Percentiles rank a stretch among this genome's conserved stretches.
phyloP scores from a whole-genome alignment of 2,113 vertebrate species.

The Platichthys stellatus region DNA sequence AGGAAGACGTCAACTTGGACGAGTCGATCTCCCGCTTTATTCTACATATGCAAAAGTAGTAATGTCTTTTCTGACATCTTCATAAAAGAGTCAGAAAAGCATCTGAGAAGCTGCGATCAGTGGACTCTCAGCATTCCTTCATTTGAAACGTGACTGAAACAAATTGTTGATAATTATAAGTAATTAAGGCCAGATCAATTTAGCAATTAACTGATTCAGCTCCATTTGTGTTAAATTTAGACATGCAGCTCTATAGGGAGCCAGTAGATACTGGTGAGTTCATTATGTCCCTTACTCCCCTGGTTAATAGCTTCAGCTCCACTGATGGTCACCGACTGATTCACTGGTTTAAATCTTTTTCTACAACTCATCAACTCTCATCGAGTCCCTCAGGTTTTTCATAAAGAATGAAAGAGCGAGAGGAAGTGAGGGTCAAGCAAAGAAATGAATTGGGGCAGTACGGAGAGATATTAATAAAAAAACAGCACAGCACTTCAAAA shows the following conservation, averaged over 20 bases:
- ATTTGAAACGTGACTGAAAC: background rate
- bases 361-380: background rate
- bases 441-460: background rate
- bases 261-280: background rate
- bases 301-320: background rate
- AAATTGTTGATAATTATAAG: background rate
- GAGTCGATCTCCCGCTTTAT: no score
- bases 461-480: constrained; percentile 28
- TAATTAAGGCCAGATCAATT: background rate
- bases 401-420: constrained; percentile 7
- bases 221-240: background rate
- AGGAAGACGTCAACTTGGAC: no score
- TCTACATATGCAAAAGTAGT: no score
- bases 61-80: no score
- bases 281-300: background rate
- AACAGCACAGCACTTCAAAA: background rate
- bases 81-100: no score
- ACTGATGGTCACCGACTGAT: background rate
- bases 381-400: background rate
- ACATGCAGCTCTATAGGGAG: background rate
- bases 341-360: background rate
- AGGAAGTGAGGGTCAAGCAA: background rate
- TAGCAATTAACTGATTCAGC: background rate
- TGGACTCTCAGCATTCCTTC: no score
- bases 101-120: background rate